Evolutionary conservation across 64 coral and sea anemone genomes (phyloP).

Genomic region (Exaiptasia diaphana): DNA sequence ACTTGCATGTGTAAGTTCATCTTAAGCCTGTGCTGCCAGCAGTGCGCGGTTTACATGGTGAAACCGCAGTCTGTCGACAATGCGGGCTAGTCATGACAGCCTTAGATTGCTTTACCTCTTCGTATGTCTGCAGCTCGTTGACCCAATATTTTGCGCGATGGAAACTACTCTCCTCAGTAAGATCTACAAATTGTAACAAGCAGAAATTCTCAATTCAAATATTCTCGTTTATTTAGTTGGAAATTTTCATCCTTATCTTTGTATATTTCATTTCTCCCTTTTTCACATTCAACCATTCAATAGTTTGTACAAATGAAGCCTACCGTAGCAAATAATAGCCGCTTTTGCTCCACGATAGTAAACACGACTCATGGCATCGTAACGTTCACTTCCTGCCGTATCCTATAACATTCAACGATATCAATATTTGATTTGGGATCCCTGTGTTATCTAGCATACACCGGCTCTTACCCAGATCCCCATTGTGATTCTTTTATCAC

Average conservation of each 20-base stretch:
- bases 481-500: slow-evolving; percentile 72
- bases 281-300: not conserved
- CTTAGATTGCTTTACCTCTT: slow-evolving; percentile 14
- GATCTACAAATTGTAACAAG: not conserved
- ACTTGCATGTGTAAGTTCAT: no score
- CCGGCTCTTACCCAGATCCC: slow-evolving; percentile 83
- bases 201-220: not conserved
- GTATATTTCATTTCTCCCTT: not conserved
- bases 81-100: no score
- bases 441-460: not conserved
- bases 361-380: slow-evolving; percentile 22
- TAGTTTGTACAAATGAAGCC: no score
- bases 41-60: no score
- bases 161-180: slow-evolving; percentile 4
- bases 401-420: not conserved
- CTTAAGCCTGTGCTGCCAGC: no score
- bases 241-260: not conserved
- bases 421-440: not conserved
- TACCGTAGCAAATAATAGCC: slow-evolving; percentile 12
- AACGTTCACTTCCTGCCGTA: slow-evolving; percentile 1
- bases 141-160: slow-evolving; percentile 1
- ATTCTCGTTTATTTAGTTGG: not conserved
- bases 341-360: slow-evolving; percentile 19
- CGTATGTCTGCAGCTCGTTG: slow-evolving; percentile 8
- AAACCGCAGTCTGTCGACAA: no score